Conservation (phyloP, 2,113 vertebrate genomes). For the Pyxicephalus adspersus region DNA sequence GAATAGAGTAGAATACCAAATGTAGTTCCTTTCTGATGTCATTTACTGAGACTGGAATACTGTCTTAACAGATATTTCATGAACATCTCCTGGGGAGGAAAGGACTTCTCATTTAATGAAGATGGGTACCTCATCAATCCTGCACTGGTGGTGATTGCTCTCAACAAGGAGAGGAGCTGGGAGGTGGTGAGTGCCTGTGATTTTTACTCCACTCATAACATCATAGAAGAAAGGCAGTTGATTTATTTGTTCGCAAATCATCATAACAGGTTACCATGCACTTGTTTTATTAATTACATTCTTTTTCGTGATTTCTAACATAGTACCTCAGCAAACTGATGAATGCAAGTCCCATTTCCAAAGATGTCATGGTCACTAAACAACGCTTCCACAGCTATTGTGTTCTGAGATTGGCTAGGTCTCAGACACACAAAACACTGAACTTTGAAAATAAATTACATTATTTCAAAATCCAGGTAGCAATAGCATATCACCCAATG, state of each 20-base stretch:
- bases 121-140: conserved; percentile 93
- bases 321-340: too few relatives aligned
- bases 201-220: neutral
- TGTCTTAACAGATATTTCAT: conserved; percentile 83
- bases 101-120: conserved; percentile 90
- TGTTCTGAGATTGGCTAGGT: too few relatives aligned
- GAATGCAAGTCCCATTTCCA: too few relatives aligned
- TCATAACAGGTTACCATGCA: neutral
- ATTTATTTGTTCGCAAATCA: conserved; percentile 6
- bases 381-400: too few relatives aligned
- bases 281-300: too few relatives aligned
- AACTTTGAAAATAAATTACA: too few relatives aligned
- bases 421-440: too few relatives aligned
- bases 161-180: conserved; percentile 87
- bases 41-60: conserved; percentile 24
- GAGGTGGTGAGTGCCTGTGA: conserved; percentile 85
- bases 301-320: too few relatives aligned
- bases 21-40: neutral
- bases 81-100: conserved; percentile 90
- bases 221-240: neutral
- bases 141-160: conserved; percentile 90
- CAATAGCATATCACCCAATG: too few relatives aligned
- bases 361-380: too few relatives aligned
- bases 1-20: conserved; percentile 6
- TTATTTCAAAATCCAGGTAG: too few relatives aligned